phyloP scores from a whole-genome alignment of 2,797 vertebrate species.

The Thamnophis elegans region DNA sequence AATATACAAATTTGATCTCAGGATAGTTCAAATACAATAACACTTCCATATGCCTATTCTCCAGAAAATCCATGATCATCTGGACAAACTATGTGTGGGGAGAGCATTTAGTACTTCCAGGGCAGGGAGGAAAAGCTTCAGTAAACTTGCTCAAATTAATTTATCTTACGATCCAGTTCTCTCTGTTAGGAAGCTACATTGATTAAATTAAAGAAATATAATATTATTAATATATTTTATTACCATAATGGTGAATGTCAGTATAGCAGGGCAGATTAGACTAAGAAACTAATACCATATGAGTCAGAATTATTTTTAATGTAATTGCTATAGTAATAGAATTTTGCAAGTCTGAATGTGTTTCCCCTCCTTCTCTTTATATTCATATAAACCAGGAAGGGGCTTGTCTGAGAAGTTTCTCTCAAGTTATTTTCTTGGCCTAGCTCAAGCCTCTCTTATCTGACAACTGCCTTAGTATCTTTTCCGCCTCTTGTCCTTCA shows the following conservation, averaged over 20 bases:
- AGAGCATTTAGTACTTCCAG: background rate
- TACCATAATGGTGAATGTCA: background rate
- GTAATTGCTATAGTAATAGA: background rate
- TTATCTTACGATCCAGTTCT: background rate
- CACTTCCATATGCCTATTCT: background rate
- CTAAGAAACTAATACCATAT: background rate
- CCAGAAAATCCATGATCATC: background rate
- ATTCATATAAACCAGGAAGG: background rate
- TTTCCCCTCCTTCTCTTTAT: background rate
- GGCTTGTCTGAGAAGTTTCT: background rate
- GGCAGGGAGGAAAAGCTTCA: too few species aligned
- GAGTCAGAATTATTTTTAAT: background rate
- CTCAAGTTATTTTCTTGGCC: background rate
- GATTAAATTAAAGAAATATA: background rate
- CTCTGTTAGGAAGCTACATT: conserved; percentile 20
- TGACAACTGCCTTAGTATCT: background rate
- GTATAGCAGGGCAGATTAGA: background rate
- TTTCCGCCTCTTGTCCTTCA: background rate
- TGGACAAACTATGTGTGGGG: background rate
- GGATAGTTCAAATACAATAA: background rate
- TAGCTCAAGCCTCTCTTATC: background rate
- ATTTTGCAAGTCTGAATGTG: background rate
- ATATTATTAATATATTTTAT: background rate
- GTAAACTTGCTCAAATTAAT: background rate
- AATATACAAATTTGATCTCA: background rate